phyloP scores from a whole-genome alignment of 1,140 invertebrate genomes.

The Leptonema lineaticorne region DNA sequence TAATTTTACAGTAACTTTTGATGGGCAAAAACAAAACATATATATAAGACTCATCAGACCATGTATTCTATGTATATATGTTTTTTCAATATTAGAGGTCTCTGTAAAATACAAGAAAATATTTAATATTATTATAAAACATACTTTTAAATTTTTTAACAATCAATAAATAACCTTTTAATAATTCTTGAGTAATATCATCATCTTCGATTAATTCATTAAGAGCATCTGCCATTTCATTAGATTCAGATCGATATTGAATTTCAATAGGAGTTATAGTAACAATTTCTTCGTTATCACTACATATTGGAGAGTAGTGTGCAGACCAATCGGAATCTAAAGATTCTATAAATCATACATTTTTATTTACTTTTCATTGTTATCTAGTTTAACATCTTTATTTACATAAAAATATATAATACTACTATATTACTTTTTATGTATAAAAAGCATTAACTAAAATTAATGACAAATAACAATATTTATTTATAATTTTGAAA shows the following conservation, averaged over 20 bases:
- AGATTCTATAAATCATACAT: conserved; percentile 46
- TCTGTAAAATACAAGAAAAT: conserved; percentile 28
- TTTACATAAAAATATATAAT: conserved; percentile 7
- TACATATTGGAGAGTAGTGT: conserved; percentile 58
- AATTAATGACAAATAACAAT: too few relatives aligned
- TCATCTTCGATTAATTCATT: conserved; percentile 52
- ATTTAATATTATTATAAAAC: conserved; percentile 6
- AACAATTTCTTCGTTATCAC: conserved; percentile 53
- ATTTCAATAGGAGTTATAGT: conserved; percentile 36
- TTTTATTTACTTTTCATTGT: neutral
- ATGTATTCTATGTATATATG: conserved; percentile 17
- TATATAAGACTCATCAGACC: neutral
- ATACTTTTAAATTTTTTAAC: conserved; percentile 3
- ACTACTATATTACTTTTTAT: too few relatives aligned
- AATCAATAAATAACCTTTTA: conserved; percentile 26
- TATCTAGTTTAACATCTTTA: too few relatives aligned
- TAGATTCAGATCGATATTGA: conserved; percentile 21
- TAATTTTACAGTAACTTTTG: conserved; percentile 17
- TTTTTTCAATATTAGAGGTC: conserved; percentile 20
- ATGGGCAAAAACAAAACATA: conserved; percentile 26
- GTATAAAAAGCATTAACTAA: too few relatives aligned
- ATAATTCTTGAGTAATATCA: conserved; percentile 41
- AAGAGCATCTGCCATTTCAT: conserved; percentile 48
- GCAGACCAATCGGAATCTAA: conserved; percentile 55
- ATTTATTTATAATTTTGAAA: too few relatives aligned